Evolutionary conservation across 2,797 vertebrate genomes (phyloP), one percentile per base, ranked within the genome.

Genomic region (Hyperoplus lanceolatus): DNA sequence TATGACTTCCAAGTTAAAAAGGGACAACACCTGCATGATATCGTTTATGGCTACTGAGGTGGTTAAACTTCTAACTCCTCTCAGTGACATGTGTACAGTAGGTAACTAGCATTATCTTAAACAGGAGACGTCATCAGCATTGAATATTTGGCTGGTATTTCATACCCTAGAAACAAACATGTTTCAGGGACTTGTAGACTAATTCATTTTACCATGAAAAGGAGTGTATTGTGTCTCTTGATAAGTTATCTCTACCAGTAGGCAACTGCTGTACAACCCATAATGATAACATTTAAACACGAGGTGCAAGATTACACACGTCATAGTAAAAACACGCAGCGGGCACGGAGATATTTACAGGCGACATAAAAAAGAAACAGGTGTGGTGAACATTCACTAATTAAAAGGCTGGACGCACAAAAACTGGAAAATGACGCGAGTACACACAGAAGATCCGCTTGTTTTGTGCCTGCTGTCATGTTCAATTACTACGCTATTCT

Each of bases 1-100:
- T 5, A 59, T 54, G 13, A 73, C 57, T 50, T 29, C 9, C 3
- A 71, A 61, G 56, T 77, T 4, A 49, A 55, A 12, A 55, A 12
- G 10, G 29, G 43, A 46, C 12, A 56, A 55, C 39, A 58, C 43
- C 36, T 61, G 16, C 13, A 48, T 41, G 6, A 1, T 12, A n/a
- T 42, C 0, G 10, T 45, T 39, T 42, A 58, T 51, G 29, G 1
- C 15, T 0, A 8, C 2, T 21, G 55, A 54, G 10, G 21, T 39
- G 38, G 49, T 18, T 58, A 38, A 76, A 84, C 77, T 59, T 77
- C 51, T 63, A 63, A 67, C 16, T 43, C 10, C 48, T 10, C 10
- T 14, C 15, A 8, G 12, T 13, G 9, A 39, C 9, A 36, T 16
- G 11, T 29, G 13, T 1, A 11, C 38, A 9, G 3, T 11, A 42